Percentiles rank a stretch among this genome's conserved stretches.
Evolutionary conservation across 2,888 invertebrate genomes (phyloP).

Genomic region (Oscheius sp.): DNA sequence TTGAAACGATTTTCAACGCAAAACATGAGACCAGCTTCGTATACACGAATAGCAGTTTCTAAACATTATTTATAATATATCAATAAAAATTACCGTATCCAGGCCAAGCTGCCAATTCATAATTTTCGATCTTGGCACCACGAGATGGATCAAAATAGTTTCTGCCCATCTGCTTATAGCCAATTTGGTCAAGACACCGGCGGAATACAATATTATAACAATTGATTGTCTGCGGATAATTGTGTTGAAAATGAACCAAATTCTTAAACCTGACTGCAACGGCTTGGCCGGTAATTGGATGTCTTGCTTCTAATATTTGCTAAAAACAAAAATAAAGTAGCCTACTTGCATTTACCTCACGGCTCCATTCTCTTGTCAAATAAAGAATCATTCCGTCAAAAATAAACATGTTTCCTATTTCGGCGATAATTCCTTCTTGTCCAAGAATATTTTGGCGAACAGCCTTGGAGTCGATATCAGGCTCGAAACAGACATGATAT

Average conservation of each 20-base stretch:
- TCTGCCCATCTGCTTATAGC: constrained; percentile 64
- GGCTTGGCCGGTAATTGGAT: constrained; percentile 42
- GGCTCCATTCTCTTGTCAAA: constrained; percentile 35
- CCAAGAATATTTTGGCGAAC: constrained; percentile 35
- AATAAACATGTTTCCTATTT: constrained; percentile 43
- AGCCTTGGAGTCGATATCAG: constrained; percentile 48
- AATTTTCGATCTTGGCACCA: constrained; percentile 73
- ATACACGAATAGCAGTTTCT: constrained; percentile 84
- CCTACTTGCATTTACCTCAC: constrained; percentile 17
- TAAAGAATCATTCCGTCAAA: constrained; percentile 66
- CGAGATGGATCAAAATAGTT: constrained; percentile 70
- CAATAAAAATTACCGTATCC: no score
- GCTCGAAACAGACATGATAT: constrained; percentile 38
- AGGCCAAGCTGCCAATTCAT: constrained; percentile 69
- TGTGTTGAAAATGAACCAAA: constrained; percentile 56
- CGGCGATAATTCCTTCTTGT: constrained; percentile 24
- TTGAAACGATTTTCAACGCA: constrained; percentile 84
- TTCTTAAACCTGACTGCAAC: constrained; percentile 62
- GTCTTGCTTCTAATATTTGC: constrained; percentile 37
- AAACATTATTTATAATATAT: no score
- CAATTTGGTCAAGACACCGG: constrained; percentile 64
- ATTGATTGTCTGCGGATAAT: constrained; percentile 65
- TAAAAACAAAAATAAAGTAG: no score
- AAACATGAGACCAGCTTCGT: constrained; percentile 81
- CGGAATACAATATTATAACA: constrained; percentile 68